Evolutionary conservation across 1,140 invertebrate genomes (phyloP).

Genomic region (Drosophila tristis): DNA sequence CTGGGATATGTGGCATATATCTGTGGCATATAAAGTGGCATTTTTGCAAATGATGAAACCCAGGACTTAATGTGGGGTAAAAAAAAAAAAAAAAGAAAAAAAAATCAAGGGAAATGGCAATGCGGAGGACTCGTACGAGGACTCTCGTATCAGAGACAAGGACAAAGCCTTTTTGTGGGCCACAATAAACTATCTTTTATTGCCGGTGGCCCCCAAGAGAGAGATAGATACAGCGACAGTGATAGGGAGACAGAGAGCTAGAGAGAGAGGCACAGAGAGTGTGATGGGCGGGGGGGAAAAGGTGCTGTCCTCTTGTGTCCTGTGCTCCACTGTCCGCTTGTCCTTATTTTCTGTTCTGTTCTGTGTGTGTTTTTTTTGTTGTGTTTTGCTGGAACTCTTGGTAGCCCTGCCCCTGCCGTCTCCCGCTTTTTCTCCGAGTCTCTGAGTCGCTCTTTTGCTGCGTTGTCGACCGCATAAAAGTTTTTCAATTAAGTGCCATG

Average conservation of each 20-base stretch:
- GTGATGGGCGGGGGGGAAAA: neutral
- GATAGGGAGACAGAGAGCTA: neutral
- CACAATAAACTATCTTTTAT: constrained; percentile 71
- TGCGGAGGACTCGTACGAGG: constrained; percentile 7
- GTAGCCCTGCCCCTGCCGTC: neutral
- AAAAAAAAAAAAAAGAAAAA: constrained; percentile 28
- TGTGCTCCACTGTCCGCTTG: constrained; percentile 18
- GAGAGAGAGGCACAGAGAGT: neutral
- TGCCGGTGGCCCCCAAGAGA: constrained; percentile 19
- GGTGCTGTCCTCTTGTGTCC: constrained; percentile 21
- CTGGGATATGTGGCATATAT: constrained; percentile 22
- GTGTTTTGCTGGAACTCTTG: too few relatives aligned
- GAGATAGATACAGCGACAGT: constrained; percentile 5
- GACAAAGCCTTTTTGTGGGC: constrained; percentile 50
- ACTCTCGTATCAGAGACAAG: constrained; percentile 27
- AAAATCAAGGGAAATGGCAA: constrained; percentile 17
- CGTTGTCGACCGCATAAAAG: constrained; percentile 75
- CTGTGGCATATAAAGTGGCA: constrained; percentile 53
- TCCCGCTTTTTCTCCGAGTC: neutral
- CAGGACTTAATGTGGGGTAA: constrained; percentile 27
- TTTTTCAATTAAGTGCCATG: constrained; percentile 76
- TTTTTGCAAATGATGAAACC: constrained; percentile 52
- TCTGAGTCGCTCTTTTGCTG: constrained; percentile 36
- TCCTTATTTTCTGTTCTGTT: constrained; percentile 11
- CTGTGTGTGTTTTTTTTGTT: neutral